Evolutionary conservation across 2,113 vertebrate species (phyloP).

Genomic region (Bos javanicus): DNA sequence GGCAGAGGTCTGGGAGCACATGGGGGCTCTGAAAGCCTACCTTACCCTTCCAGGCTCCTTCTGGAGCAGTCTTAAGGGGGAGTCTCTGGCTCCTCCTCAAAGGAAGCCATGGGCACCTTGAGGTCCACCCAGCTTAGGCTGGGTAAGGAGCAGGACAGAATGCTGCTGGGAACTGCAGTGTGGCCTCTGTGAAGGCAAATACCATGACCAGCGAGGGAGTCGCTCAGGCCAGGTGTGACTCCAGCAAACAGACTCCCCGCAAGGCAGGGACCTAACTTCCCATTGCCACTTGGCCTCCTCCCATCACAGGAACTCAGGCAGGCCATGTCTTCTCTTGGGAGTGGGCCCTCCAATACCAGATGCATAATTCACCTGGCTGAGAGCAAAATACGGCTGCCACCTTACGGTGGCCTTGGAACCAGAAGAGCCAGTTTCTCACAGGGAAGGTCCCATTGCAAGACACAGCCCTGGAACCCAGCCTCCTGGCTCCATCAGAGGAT

Average conservation of each 20-base stretch:
- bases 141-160: background rate
- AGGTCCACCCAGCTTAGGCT: background rate
- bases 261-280: background rate
- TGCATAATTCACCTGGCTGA: background rate
- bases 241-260: background rate
- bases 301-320: background rate
- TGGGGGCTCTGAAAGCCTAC: background rate
- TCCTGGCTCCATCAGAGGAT: background rate
- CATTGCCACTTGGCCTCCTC: background rate
- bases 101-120: background rate
- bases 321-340: background rate
- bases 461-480: background rate
- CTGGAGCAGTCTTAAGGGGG: background rate
- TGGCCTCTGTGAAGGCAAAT: background rate
- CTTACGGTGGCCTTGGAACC: background rate
- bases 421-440: background rate
- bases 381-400: background rate
- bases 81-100: background rate
- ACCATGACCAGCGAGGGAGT: background rate
- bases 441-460: background rate
- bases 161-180: background rate
- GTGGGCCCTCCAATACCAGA: background rate
- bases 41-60: background rate
- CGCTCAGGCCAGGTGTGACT: background rate
- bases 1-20: background rate